Percentiles rank a stretch among this genome's conserved stretches.
Evolutionary conservation across 2,888 invertebrate species (phyloP).

Genomic region (Philaethria dido): DNA sequence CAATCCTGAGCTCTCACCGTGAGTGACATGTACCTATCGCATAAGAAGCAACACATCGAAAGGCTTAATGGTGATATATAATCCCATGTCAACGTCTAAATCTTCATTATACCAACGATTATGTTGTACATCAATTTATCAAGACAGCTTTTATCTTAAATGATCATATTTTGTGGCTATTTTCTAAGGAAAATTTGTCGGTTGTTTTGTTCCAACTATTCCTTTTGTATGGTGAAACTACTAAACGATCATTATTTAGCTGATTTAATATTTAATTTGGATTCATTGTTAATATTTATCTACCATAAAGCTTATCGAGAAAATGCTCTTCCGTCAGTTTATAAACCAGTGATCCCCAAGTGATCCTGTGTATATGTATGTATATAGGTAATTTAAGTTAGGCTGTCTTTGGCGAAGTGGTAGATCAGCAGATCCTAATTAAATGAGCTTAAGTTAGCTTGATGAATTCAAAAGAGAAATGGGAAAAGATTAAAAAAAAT

Average conservation of each 20-base stretch:
- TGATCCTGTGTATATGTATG: no score
- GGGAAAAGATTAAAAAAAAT: no score
- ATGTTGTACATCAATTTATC: conserved; percentile 19
- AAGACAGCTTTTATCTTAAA: conserved; percentile 1
- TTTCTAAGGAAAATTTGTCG: neutral
- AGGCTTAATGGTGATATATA: conserved; percentile 21
- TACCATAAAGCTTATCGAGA: neutral
- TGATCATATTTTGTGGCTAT: neutral
- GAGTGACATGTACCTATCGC: conserved; percentile 19
- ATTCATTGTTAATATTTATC: neutral
- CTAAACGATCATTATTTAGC: neutral
- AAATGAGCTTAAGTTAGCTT: no score
- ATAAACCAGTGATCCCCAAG: neutral
- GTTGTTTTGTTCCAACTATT: neutral
- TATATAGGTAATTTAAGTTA: no score
- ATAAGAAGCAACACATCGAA: conserved; percentile 14
- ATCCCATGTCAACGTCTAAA: conserved; percentile 21
- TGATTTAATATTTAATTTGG: neutral
- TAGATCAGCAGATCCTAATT: no score
- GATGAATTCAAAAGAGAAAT: no score
- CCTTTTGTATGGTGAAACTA: neutral
- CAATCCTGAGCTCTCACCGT: neutral
- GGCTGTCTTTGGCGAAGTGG: no score
- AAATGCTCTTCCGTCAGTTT: neutral
- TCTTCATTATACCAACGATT: conserved; percentile 14